Conservation (phyloP, 1,140 invertebrate species). For the Macrocentrus cingulum region DNA sequence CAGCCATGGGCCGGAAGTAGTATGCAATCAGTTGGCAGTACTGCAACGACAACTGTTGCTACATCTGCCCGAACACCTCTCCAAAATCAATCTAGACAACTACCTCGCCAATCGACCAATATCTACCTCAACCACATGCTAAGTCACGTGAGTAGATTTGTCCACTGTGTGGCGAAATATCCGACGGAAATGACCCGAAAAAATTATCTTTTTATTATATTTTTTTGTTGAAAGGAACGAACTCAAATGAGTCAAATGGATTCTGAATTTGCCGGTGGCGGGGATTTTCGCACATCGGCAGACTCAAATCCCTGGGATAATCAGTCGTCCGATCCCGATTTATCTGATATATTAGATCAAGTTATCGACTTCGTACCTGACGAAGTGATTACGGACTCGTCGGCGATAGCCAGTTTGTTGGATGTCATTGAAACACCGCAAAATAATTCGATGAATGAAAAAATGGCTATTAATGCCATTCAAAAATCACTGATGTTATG, state of each 20-base stretch:
- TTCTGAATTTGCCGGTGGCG: slow-evolving; percentile 47
- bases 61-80: slow-evolving; percentile 50
- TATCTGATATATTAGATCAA: slow-evolving; percentile 82
- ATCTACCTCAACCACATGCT: slow-evolving; percentile 62
- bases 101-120: slow-evolving; percentile 61
- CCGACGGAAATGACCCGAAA: too few relatives aligned
- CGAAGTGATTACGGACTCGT: slow-evolving; percentile 48
- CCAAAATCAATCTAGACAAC: slow-evolving; percentile 55
- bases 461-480: slow-evolving; percentile 85
- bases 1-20: slow-evolving; percentile 53
- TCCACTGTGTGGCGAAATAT: too few relatives aligned
- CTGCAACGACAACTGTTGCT: slow-evolving; percentile 51
- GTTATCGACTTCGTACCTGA: slow-evolving; percentile 79
- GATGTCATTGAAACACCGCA: slow-evolving; percentile 55
- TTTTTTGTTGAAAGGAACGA: slow-evolving; percentile 46
- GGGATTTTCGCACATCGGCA: slow-evolving; percentile 45
- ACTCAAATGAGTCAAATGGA: slow-evolving; percentile 54
- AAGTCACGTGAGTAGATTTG: slow-evolving; percentile 48
- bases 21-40: slow-evolving; percentile 49
- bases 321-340: slow-evolving; percentile 67
- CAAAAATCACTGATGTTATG: slow-evolving; percentile 87
- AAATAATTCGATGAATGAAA: slow-evolving; percentile 67
- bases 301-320: slow-evolving; percentile 52
- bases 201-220: slow-evolving; percentile 11
- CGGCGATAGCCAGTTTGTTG: slow-evolving; percentile 58